These are phyloP conservation scores for Pampusana beccarii DNA, from an alignment of 2,113 vertebrate genomes.

Conservation along the genomic window DNA sequence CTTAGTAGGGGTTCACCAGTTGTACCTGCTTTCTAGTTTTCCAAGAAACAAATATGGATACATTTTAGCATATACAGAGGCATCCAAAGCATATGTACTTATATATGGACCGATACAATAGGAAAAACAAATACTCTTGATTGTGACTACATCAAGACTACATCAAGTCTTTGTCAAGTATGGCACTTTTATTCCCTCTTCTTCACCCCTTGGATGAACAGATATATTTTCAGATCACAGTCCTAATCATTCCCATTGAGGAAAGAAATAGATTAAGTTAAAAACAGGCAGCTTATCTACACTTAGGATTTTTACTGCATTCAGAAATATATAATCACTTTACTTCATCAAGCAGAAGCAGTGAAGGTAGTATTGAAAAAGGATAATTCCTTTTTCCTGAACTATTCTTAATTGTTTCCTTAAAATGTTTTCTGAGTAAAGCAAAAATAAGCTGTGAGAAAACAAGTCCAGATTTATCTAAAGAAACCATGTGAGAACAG, in stretches of 20 bases:
- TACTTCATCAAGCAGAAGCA: not conserved
- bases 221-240: not conserved
- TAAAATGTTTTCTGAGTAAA: not conserved
- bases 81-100: not conserved
- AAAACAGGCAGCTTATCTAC: not conserved
- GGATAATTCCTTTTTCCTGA: not conserved
- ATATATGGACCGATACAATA: not conserved
- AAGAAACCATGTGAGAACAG: not conserved
- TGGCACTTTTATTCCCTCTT: not conserved
- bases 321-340: not conserved
- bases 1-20: not conserved
- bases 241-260: rapidly evolving
- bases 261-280: not conserved
- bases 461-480: not conserved
- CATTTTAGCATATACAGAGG: not conserved
- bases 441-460: not conserved
- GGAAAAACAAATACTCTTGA: not conserved
- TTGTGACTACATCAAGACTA: not conserved
- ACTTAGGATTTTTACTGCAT: not conserved
- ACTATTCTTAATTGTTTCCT: not conserved
- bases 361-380: not conserved
- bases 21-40: not conserved
- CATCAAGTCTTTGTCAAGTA: not conserved
- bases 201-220: not conserved
- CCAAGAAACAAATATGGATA: not conserved